Evolutionary conservation across 2,797 vertebrate species (phyloP).

Genomic region (Macrochelys suwanniensis): DNA sequence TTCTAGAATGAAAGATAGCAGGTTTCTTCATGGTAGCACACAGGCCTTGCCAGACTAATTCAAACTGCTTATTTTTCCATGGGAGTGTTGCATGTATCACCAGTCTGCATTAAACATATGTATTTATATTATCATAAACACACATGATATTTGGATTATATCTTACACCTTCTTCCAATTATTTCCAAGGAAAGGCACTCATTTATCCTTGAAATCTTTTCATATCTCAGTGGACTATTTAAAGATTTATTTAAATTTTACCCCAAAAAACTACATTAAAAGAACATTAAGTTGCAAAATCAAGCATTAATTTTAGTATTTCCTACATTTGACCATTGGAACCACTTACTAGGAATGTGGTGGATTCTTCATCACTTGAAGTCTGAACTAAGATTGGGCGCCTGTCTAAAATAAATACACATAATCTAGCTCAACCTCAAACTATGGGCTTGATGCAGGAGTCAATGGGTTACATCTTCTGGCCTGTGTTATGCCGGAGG

Average conservation of each 20-base stretch:
- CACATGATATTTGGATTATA: not conserved
- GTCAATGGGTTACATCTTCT: not conserved
- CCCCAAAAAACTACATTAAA: not conserved
- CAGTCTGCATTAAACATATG: not conserved
- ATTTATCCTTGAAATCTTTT: not conserved
- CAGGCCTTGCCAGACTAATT: not conserved
- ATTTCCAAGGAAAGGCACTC: not conserved
- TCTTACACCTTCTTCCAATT: fast-evolving
- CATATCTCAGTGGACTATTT: not conserved
- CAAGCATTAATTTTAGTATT: not conserved
- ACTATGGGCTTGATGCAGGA: not conserved
- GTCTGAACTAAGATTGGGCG: fast-evolving
- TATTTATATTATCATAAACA: not conserved
- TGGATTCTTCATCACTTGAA: not conserved
- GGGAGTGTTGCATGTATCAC: fast-evolving
- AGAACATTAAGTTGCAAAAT: not conserved
- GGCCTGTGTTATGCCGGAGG: not conserved
- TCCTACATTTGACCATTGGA: fast-evolving
- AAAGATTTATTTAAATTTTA: not conserved
- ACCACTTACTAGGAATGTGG: fast-evolving
- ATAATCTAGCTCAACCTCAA: not conserved
- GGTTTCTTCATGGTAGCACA: fast-evolving
- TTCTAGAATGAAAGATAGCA: fast-evolving
- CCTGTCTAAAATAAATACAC: not conserved
- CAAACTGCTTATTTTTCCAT: fast-evolving